Conservation (phyloP, 1,140 invertebrate genomes). For the Argopecten irradians region DNA sequence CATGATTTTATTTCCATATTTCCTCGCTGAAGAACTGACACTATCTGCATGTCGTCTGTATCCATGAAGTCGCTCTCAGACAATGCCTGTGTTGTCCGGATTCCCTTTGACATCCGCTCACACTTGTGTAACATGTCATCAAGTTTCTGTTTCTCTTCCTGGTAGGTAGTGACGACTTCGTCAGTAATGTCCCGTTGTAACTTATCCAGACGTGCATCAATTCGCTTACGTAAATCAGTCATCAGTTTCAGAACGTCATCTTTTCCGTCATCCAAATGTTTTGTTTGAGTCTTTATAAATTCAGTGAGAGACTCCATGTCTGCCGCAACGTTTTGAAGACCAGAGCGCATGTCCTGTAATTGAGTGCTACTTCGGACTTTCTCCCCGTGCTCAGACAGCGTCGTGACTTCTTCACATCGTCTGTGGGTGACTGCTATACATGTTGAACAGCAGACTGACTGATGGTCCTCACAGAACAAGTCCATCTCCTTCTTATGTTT, state of each 20-base stretch:
- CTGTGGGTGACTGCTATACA: slow-evolving; percentile 40
- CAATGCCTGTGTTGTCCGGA: not conserved
- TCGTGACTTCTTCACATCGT: too few species aligned
- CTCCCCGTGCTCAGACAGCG: too few species aligned
- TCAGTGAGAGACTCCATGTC: too few species aligned
- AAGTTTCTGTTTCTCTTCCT: not conserved
- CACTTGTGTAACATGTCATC: not conserved
- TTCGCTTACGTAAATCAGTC: not conserved
- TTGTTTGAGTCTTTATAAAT: too few species aligned
- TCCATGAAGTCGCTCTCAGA: not conserved
- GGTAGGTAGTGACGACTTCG: not conserved
- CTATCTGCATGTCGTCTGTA: not conserved
- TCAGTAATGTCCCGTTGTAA: not conserved
- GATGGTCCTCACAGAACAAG: slow-evolving; percentile 44
- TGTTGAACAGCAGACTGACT: slow-evolving; percentile 37
- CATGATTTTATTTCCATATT: not conserved
- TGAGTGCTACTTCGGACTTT: too few species aligned
- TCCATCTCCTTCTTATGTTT: slow-evolving; percentile 46
- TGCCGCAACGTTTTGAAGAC: too few species aligned
- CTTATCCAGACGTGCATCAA: not conserved
- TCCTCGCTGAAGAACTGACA: not conserved
- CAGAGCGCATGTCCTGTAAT: too few species aligned
- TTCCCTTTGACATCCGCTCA: not conserved
- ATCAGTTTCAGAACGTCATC: too few species aligned
- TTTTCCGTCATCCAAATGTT: too few species aligned